These are phyloP conservation scores for Coptodon bakossiorum DNA, from an alignment of 2,113 vertebrate genomes.

Conservation along the genomic window DNA sequence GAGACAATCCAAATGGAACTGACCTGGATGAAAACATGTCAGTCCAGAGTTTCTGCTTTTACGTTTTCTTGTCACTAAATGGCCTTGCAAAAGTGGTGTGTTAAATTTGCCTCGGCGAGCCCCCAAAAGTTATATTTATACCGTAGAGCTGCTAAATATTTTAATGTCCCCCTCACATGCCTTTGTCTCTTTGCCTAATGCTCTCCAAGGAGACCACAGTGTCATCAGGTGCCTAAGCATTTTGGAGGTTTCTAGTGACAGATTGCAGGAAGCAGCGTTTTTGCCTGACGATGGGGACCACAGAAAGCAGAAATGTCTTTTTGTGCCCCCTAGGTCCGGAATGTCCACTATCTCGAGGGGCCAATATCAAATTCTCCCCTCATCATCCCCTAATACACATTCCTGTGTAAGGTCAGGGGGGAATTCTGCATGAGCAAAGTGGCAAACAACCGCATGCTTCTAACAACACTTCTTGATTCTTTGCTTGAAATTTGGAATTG, in stretches of 20 bases:
- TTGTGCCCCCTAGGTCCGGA: conserved; percentile 73
- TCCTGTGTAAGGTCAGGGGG: conserved; percentile 73
- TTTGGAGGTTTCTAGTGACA: conserved; percentile 76
- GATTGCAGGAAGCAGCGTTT: conserved; percentile 78
- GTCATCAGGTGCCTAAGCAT: conserved; percentile 73
- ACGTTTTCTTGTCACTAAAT: neutral
- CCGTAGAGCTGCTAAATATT: neutral
- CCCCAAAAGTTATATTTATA: neutral
- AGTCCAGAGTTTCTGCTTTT: neutral
- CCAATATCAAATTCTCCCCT: conserved; percentile 79
- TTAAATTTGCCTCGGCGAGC: neutral
- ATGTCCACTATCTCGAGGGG: conserved; percentile 76
- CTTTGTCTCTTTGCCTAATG: neutral
- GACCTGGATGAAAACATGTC: neutral
- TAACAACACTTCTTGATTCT: neutral
- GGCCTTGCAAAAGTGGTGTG: neutral
- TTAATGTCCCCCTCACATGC: neutral
- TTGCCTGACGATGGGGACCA: conserved; percentile 68
- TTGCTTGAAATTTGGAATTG: neutral
- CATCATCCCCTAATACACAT: conserved; percentile 68
- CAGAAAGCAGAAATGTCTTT: conserved; percentile 76
- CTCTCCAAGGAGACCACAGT: conserved; percentile 56
- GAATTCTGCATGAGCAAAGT: conserved; percentile 51
- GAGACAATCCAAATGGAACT: neutral
- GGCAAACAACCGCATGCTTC: conserved; percentile 22